Conservation (phyloP, 2,888 invertebrate genomes). For the Leptogaster cylindrica region DNA sequence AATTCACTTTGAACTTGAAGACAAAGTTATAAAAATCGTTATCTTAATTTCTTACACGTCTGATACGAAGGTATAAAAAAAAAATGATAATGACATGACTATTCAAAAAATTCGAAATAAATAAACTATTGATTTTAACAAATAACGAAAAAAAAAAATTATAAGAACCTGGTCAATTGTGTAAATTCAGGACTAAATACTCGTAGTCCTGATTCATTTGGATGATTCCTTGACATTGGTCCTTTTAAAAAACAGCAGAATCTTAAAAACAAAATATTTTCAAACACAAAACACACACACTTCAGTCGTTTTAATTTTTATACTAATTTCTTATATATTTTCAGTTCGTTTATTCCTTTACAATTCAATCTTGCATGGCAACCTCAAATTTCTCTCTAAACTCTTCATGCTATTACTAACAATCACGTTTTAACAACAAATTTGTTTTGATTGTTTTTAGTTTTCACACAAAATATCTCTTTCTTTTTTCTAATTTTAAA, state of each 20-base stretch:
- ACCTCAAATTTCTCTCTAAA: conserved; percentile 27
- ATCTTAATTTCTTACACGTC: no score
- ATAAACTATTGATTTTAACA: no score
- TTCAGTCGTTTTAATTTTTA: conserved; percentile 24
- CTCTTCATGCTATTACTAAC: conserved; percentile 21
- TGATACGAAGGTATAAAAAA: no score
- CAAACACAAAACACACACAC: conserved; percentile 22
- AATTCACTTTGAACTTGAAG: no score
- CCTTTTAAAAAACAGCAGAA: background rate
- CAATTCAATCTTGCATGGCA: conserved; percentile 40
- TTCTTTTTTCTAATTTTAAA: conserved; percentile 47
- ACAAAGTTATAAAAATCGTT: no score
- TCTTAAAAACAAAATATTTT: background rate
- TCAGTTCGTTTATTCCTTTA: conserved; percentile 35
- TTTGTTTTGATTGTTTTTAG: conserved; percentile 11
- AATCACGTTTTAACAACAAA: conserved; percentile 33
- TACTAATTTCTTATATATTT: conserved; percentile 11
- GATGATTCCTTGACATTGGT: conserved; percentile 5
- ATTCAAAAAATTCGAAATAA: no score
- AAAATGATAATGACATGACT: no score
- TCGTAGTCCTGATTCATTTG: background rate
- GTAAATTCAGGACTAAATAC: no score
- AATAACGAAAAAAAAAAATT: no score
- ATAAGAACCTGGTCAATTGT: no score
- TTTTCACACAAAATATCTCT: conserved; percentile 39